Conservation (phyloP, 2,113 vertebrate genomes). For the Hippopotamus amphibius region DNA sequence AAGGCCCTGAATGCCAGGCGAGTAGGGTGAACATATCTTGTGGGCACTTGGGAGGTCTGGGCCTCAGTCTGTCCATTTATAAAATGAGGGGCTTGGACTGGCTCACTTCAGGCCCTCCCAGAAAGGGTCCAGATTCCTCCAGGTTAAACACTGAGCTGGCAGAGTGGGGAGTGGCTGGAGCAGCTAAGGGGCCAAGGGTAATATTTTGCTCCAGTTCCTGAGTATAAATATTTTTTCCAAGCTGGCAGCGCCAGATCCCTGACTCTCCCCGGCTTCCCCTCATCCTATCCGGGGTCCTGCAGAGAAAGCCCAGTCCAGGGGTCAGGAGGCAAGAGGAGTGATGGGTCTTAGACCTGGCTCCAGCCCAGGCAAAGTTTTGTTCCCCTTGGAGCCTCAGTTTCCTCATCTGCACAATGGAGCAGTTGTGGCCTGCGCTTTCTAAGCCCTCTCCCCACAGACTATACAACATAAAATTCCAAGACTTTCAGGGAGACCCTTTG, state of each 20-base stretch:
- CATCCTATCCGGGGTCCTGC: neutral
- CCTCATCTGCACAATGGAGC: neutral
- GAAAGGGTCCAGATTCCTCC: constrained; percentile 33
- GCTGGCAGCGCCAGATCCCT: neutral
- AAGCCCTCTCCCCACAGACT: neutral
- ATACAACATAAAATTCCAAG: neutral
- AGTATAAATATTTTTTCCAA: constrained; percentile 69
- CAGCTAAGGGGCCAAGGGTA: constrained; percentile 49
- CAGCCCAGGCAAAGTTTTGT: neutral
- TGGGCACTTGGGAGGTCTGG: neutral
- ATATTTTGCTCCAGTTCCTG: constrained; percentile 58
- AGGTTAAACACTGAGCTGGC: neutral
- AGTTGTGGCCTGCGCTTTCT: neutral
- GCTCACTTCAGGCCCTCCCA: neutral
- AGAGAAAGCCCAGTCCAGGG: neutral
- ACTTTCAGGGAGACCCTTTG: neutral
- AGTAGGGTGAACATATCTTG: neutral
- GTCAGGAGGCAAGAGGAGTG: neutral
- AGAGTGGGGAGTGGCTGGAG: neutral
- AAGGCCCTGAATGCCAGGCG: neutral
- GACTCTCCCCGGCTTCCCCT: neutral
- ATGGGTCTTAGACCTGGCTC: neutral
- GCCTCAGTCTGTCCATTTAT: constrained; percentile 16
- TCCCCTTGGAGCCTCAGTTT: neutral
- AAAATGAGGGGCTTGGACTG: neutral